A percentile compares a stretch with the other conserved stretches of the same genome.
Evolutionary conservation across 2,797 vertebrate genomes (phyloP).

Genomic region (Chaenodraco wilsoni): DNA sequence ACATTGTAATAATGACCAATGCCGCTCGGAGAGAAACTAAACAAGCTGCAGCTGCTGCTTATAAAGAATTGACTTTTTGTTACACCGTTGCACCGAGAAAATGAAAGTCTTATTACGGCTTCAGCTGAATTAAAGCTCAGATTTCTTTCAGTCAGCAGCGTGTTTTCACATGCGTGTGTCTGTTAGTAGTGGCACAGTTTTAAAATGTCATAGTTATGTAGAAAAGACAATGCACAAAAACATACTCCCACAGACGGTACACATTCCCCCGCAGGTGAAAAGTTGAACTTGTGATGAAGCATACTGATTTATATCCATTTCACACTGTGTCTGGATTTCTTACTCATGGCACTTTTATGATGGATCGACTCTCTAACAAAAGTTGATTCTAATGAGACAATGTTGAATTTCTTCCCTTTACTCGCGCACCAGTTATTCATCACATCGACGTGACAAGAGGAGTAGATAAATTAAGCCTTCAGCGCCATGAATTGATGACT

Average conservation of each 20-base stretch:
- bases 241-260: not conserved
- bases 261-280: not conserved
- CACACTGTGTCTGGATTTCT: not conserved
- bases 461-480: not conserved
- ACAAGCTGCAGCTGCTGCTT: constrained; percentile 29
- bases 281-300: not conserved
- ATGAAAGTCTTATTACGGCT: constrained; percentile 22
- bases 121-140: constrained; percentile 31
- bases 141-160: constrained; percentile 33
- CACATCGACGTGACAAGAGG: not conserved
- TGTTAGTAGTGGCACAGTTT: not conserved
- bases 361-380: constrained; percentile 1
- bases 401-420: not conserved
- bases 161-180: constrained; percentile 6
- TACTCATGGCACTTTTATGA: not conserved
- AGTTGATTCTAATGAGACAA: constrained; percentile 2
- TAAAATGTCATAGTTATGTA: constrained; percentile 4
- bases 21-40: constrained; percentile 36
- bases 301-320: not conserved
- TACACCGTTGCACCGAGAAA: constrained; percentile 22
- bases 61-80: constrained; percentile 40
- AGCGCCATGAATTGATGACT: not conserved
- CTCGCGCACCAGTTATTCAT: constrained; percentile 7
- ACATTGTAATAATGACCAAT: constrained; percentile 49
- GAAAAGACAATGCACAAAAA: constrained; percentile 3